A percentile compares a stretch with the other conserved stretches of the same genome.
Evolutionary conservation across 2,113 vertebrate genomes (phyloP).

Genomic region (Forbesichthys agassizii): DNA sequence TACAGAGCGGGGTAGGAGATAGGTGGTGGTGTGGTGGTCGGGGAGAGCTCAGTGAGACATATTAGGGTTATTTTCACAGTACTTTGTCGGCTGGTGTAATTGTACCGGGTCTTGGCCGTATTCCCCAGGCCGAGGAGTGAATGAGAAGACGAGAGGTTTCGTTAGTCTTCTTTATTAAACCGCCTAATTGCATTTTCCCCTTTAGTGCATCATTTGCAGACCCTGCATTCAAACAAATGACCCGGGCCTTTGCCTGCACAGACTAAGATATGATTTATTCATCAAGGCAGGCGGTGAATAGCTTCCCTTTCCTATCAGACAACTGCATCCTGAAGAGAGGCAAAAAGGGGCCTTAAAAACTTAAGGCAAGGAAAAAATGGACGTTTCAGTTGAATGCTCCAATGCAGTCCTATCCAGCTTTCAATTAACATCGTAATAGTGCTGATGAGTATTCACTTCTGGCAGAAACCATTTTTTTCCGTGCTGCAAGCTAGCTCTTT

Average conservation of each 20-base stretch:
- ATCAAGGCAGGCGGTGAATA: constrained; percentile 49
- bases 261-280: constrained; percentile 70
- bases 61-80: constrained; percentile 49
- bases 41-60: constrained; percentile 32
- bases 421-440: constrained; percentile 18
- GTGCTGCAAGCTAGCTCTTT: neutral
- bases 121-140: constrained; percentile 51
- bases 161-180: constrained; percentile 72
- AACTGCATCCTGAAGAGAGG: constrained; percentile 9
- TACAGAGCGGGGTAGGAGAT: neutral
- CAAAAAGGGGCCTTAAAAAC: no score
- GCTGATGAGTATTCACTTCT: constrained; percentile 16
- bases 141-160: constrained; percentile 39
- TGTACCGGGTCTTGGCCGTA: constrained; percentile 46
- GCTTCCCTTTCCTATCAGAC: constrained; percentile 45
- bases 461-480: neutral
- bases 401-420: constrained; percentile 9
- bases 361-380: constrained; percentile 33
- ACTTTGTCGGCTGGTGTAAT: constrained; percentile 49
- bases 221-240: constrained; percentile 67
- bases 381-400: constrained; percentile 24
- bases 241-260: constrained; percentile 47
- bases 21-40: neutral
- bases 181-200: constrained; percentile 70
- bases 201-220: constrained; percentile 70